These are phyloP conservation scores for Natator depressus DNA, from an alignment of 2,113 vertebrate species.

Conservation along the genomic window DNA sequence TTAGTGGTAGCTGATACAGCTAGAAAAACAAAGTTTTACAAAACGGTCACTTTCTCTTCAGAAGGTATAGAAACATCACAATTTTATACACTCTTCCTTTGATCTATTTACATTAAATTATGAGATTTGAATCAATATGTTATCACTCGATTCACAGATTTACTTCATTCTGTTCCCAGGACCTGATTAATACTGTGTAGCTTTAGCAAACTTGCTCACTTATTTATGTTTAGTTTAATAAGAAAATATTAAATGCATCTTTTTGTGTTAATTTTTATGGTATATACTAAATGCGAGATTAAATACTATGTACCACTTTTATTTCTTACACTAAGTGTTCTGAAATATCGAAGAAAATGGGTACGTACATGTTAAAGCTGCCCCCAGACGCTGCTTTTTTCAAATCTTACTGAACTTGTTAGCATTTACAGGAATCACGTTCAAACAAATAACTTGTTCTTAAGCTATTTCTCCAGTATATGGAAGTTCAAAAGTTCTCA, in stretches of 20 bases:
- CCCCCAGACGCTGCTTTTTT: neutral
- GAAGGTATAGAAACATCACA: neutral
- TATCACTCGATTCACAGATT: neutral
- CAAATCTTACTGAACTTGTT: neutral
- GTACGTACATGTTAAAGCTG: neutral
- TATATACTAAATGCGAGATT: neutral
- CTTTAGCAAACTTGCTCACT: neutral
- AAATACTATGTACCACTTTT: neutral
- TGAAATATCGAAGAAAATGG: neutral
- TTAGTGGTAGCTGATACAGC: neutral
- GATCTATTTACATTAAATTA: slow-evolving; percentile 8
- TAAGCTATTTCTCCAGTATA: neutral
- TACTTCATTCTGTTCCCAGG: neutral
- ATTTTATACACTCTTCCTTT: neutral
- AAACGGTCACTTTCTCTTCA: neutral
- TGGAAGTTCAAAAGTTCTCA: neutral
- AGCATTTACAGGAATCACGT: neutral
- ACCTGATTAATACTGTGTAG: neutral
- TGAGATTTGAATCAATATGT: neutral
- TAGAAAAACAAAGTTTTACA: slow-evolving; percentile 10
- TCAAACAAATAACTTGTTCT: neutral
- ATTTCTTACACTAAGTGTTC: neutral
- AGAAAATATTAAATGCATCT: neutral
- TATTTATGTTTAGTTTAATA: neutral
- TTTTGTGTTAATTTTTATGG: neutral